Base-by-base conservation (phyloP, 2,888 invertebrate genomes). In the Ametastegia equiseti region DNA sequence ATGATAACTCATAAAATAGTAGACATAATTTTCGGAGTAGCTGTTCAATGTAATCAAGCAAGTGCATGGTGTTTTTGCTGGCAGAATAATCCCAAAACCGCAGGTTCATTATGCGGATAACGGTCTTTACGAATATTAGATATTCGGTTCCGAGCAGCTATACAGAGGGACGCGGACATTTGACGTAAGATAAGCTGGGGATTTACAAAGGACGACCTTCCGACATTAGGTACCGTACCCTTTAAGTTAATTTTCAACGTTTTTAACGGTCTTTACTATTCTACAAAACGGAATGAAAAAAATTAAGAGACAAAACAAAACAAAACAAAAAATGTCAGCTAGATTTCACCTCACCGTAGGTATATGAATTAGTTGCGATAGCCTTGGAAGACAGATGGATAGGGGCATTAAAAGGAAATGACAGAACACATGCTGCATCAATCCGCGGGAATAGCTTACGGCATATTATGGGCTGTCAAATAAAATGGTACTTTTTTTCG, bases 141-240 rank as follows among this genome's bases (percentile, higher is more conserved):
- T 67, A 67, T 67, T 67, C 19, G 23, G 60, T 30, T 60, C 30
- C 15, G 60, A 11, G 30, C 30, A n/a, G n/a, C n/a, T n/a, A n/a
- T 54, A 23, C 30, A 47, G 4, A 2, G 30, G 39, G 19, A 39
- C 39, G n/a, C n/a, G 39, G 65, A 67, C 65, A 39, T 67, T 67
- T 67, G 65, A 67, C 65, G 39, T 23, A 36, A 67, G 65, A 67
- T 67, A 39, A 67, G 39, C 65, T 2, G 23, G 75, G 30, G 71
- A 75, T 75, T 71, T 47, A 30, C 60, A 15, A 60, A 60, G 60
- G 15, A 60, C 6, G 60, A 60, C 60, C 60, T 23, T 30, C 60
- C 30, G 13, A 60, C 30, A 60, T 27, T 60, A 30, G 30, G 1
- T 15, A 60, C 23, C 11, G 13, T 54, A 54, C 54, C 54, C 23